A percentile compares a stretch with the other conserved stretches of the same genome.
Conservation (phyloP, 2,797 vertebrate species). For the Chaetophractus vellerosus region DNA sequence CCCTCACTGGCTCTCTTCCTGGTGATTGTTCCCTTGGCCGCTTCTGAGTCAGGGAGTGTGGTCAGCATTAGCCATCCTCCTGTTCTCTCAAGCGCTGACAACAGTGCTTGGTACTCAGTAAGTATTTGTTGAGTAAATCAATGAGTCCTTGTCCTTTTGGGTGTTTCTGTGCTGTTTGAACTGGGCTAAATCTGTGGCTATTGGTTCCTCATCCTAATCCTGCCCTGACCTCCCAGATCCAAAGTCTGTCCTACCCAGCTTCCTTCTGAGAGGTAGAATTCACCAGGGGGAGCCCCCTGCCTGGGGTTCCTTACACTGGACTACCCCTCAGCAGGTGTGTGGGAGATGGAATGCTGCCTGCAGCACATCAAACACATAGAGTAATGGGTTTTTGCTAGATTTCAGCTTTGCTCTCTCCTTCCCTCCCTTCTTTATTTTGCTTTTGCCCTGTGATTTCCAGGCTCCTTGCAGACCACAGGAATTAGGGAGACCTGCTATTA, state of each 20-base stretch:
- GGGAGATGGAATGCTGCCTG: background rate
- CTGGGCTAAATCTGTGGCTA: background rate
- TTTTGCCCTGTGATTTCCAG: conserved; percentile 20
- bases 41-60: background rate
- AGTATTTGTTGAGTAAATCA: background rate
- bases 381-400: background rate
- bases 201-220: conserved; percentile 11
- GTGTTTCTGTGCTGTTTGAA: background rate
- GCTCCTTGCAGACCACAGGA: background rate
- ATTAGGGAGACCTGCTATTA: background rate
- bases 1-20: background rate
- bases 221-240: background rate
- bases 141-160: background rate
- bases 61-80: background rate
- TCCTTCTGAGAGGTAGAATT: conserved; percentile 1
- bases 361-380: background rate
- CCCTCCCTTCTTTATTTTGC: background rate
- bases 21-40: background rate
- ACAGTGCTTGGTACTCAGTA: background rate
- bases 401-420: background rate
- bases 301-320: background rate
- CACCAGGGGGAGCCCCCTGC: background rate
- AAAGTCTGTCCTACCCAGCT: background rate
- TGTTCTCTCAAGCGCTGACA: background rate
- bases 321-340: background rate